phyloP scores from a whole-genome alignment of 2,797 vertebrate genomes.

The Anisognathus igniventris region DNA sequence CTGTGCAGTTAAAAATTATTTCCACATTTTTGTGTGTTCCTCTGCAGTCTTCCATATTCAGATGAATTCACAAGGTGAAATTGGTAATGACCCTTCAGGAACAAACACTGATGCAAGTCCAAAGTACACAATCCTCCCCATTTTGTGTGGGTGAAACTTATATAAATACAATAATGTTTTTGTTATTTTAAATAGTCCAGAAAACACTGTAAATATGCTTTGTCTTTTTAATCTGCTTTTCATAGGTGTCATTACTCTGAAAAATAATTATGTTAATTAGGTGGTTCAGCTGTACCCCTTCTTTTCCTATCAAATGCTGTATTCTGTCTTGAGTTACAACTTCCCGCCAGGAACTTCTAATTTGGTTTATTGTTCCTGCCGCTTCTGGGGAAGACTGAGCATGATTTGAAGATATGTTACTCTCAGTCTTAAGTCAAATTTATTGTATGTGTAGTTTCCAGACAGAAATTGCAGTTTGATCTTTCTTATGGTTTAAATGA shows the following conservation, averaged over 20 bases:
- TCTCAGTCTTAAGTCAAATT: not conserved
- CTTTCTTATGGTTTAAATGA: not conserved
- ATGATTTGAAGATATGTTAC: not conserved
- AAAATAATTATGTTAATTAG: not conserved
- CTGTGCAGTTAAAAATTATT: not conserved
- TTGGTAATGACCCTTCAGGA: not conserved
- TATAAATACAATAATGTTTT: not conserved
- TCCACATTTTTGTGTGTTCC: not conserved
- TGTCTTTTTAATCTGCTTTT: not conserved
- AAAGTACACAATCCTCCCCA: not conserved
- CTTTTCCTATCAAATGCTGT: not conserved
- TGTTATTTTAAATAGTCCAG: not conserved
- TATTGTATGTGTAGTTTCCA: not conserved
- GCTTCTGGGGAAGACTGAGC: not conserved
- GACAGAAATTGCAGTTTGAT: not conserved
- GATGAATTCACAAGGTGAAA: not conserved
- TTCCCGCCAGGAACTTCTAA: not conserved
- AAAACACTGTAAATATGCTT: not conserved
- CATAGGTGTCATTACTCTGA: not conserved
- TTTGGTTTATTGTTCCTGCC: not conserved
- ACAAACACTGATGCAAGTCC: not conserved
- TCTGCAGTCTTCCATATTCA: not conserved
- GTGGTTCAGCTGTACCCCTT: not conserved
- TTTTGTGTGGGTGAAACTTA: not conserved
- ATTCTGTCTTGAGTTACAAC: not conserved